Conservation (phyloP, 2,888 invertebrate species). For the Sarcophaga carnaria region DNA sequence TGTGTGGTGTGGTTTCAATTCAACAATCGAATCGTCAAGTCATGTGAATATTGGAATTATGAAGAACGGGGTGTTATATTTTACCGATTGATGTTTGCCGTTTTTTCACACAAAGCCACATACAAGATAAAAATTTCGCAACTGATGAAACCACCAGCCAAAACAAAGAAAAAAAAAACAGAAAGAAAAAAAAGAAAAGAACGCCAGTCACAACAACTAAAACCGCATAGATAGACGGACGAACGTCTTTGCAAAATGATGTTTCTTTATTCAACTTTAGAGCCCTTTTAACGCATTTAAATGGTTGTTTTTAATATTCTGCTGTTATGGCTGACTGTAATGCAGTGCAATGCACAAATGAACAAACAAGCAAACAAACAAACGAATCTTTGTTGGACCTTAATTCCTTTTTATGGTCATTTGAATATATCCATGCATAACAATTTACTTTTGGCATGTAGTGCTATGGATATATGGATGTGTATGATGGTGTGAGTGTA, state of each 20-base stretch:
- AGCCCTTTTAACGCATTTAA: constrained; percentile 58
- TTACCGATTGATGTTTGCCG: constrained; percentile 66
- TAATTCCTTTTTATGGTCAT: constrained; percentile 82
- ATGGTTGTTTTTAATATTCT: constrained; percentile 4
- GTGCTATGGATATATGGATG: background rate
- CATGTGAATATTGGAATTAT: constrained; percentile 57
- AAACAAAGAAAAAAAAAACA: background rate
- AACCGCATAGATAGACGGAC: constrained; percentile 42
- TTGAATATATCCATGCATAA: constrained; percentile 80
- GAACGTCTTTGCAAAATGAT: constrained; percentile 10
- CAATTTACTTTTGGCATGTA: constrained; percentile 74
- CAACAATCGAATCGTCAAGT: constrained; percentile 46
- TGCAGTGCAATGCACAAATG: constrained; percentile 64
- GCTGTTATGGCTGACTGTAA: background rate
- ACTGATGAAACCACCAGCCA: constrained; percentile 37
- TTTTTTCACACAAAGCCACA: constrained; percentile 52
- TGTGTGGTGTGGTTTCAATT: constrained; percentile 54
- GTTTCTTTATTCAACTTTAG: constrained; percentile 18
- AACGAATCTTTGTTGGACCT: constrained; percentile 75
- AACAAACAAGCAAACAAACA: constrained; percentile 65
- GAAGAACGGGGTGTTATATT: constrained; percentile 61
- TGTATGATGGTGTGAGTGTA: background rate
- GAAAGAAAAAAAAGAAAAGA: constrained; percentile 18
- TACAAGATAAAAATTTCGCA: constrained; percentile 60
- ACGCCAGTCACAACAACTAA: background rate